Evolutionary conservation across 1,140 invertebrate species (phyloP).

Genomic region (Periplaneta americana): DNA sequence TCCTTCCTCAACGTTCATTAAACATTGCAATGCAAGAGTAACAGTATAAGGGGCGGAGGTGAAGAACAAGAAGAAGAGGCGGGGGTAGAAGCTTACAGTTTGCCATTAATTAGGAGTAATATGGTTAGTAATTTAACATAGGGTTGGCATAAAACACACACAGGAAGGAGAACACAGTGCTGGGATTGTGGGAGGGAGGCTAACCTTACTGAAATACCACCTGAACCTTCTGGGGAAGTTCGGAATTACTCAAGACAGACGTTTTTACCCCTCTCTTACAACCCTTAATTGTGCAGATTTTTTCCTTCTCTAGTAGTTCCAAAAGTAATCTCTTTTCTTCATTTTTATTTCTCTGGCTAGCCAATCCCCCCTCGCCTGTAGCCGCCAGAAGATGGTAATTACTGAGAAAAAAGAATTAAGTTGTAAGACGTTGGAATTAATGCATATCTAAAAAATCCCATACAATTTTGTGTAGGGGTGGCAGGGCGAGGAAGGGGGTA

Average conservation of each 20-base stretch:
- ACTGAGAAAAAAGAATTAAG: conserved; percentile 5
- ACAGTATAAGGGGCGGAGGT: neutral
- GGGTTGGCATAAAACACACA: conserved; percentile 6
- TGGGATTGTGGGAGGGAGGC: neutral
- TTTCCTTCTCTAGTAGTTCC: neutral
- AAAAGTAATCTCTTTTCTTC: conserved; percentile 2
- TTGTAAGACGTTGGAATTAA: conserved; percentile 6
- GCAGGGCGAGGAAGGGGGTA: too few relatives aligned
- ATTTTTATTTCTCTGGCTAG: neutral
- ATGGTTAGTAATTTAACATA: conserved; percentile 17
- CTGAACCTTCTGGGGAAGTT: neutral
- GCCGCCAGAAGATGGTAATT: neutral
- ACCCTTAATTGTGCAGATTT: conserved; percentile 9
- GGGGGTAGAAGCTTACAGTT: neutral
- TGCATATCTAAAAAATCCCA: neutral
- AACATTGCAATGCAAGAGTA: too few relatives aligned
- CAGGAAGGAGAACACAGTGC: neutral
- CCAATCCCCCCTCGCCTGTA: neutral
- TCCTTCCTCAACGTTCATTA: neutral
- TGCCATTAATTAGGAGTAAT: conserved; percentile 21
- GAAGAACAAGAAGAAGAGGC: too few relatives aligned
- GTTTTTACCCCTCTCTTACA: neutral
- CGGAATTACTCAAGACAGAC: conserved; percentile 1
- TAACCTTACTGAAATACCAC: conserved; percentile 9
- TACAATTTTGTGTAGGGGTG: neutral